Evolutionary conservation across 2,113 vertebrate species (phyloP), one percentile per base, ranked within the genome.

Genomic region (Corapipo altera): DNA sequence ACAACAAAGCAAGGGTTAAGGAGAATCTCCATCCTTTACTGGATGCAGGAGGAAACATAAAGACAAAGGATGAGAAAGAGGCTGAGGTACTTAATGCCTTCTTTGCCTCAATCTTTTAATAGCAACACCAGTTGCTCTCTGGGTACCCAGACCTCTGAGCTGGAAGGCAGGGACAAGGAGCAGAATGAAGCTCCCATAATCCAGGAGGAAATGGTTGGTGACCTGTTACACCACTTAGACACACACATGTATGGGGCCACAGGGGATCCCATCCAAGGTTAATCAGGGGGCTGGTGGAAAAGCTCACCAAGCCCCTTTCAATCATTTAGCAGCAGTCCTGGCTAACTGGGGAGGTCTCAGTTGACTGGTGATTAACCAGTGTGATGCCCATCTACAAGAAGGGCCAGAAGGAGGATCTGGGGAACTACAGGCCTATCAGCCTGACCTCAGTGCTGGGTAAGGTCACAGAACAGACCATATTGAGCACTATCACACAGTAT

Each of bases 221-320:
- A 18, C n/a, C 11, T 76, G 39, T 26, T 70, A 19, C 17, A 27
- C n/a, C 30, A 27, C 71, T 35, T 54, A 3, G 20, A 54, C 28
- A 69, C 28, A 21, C 5, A 5, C 0, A 0, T 55, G 64, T 35
- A 0, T 48, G 55, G 9, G 41, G 13, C n/a, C 39, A 4, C 26
- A 6, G 55, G 62, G 28, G 24, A 27, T 54, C 62, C 16, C 14
- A 18, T 54, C 28, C 24, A 32, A 12, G n/a, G 19, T 3, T 61
- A 6, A 24, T 39, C 11, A 39, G 28, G n/a, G n/a, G 61, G 15
- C 13, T 46, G 62, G 4, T 70, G 39, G n/a, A 69, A 75, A 48
- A 69, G 39, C 16, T 83, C 11, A 69, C 24, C 20, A 41, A 61
- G 13, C 20, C n/a, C 24, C 39, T 67, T 82, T 54, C 54, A 37